Evolutionary conservation across 2,888 invertebrate genomes (phyloP).

Genomic region (Protonemura montana): DNA sequence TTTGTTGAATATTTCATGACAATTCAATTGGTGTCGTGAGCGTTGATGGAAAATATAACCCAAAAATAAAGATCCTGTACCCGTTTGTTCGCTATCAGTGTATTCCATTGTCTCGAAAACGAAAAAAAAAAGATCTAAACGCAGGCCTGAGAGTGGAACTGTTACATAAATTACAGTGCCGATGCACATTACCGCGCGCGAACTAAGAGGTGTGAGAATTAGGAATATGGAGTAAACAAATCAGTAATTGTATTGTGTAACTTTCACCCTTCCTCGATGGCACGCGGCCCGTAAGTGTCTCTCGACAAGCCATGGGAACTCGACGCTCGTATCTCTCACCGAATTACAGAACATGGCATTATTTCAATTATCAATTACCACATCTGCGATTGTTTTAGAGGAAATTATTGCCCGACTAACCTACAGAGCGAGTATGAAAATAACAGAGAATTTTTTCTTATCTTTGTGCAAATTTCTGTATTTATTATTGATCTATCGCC

Average conservation of each 20-base stretch:
- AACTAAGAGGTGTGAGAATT: slow-evolving; percentile 34
- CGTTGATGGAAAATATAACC: too few relatives aligned
- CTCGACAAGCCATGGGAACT: not conserved
- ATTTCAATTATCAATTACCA: not conserved
- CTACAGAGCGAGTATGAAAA: not conserved
- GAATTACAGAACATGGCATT: slow-evolving; percentile 18
- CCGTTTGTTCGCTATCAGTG: too few relatives aligned
- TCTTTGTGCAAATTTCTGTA: not conserved
- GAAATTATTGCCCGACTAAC: not conserved
- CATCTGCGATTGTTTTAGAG: not conserved
- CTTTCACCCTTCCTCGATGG: slow-evolving; percentile 24
- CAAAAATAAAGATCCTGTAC: too few relatives aligned
- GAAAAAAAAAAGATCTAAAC: not conserved
- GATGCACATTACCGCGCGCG: not conserved
- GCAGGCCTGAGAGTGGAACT: not conserved
- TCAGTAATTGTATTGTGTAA: slow-evolving; percentile 13
- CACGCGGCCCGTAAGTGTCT: not conserved
- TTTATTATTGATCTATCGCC: too few relatives aligned
- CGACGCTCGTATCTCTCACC: slow-evolving; percentile 1
- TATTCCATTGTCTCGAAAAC: too few relatives aligned
- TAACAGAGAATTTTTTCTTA: not conserved
- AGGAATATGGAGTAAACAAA: slow-evolving; percentile 35
- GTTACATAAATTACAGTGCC: not conserved
- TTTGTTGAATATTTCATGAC: not conserved
- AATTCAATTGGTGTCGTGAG: too few relatives aligned